Evolutionary conservation across 2,797 vertebrate species (phyloP), one percentile per base, ranked within the genome.

Genomic region (Enteromius treurensis): DNA sequence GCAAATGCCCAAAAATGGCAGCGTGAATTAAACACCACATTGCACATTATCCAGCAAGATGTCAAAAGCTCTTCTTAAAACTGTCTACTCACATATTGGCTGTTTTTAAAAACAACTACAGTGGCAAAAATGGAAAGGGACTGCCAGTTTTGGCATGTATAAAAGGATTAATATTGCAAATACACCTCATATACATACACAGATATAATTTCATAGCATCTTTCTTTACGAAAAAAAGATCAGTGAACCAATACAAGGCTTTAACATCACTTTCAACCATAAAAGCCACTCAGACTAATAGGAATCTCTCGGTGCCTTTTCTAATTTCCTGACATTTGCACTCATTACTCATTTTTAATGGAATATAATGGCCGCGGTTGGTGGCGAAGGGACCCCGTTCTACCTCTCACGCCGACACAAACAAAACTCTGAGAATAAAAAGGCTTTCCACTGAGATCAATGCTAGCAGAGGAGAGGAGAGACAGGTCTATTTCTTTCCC

Each of bases 381-480:
- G 84, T 86, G 84, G 87, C 75, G 55, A 77, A 23, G 37, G 74
- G 55, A 65, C 71, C 34, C 65, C 40, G 32, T 80, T 62, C 21
- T 55, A 58, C 70, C 86, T 84, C 86, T 84, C 81, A 88, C 89
- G 87, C 84, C 76, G 88, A 86, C 90, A 86, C 86, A 85, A 91
- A 90, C 87, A 88, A 86, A 90, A 88, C 88, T 89, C 83, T 83
- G 87, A 88, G 92, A 93, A 94, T 93, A 91, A 92, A 94, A 91
- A 85, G 85, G 70, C 64, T 91, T 91, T 87, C 87, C 55, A 82
- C 82, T 34, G 86, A 91, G 91, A 93, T 95, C 93, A 93, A 93
- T 93, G 93, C 92, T 90, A 89, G 80, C 58, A 84, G 88, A 89
- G 89, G 85, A 90, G 89, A 84, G 86, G 81, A 69, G 88, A 86